Base-by-base conservation (phyloP, 2,113 vertebrate genomes). In the Toxotes chatareus region DNA sequence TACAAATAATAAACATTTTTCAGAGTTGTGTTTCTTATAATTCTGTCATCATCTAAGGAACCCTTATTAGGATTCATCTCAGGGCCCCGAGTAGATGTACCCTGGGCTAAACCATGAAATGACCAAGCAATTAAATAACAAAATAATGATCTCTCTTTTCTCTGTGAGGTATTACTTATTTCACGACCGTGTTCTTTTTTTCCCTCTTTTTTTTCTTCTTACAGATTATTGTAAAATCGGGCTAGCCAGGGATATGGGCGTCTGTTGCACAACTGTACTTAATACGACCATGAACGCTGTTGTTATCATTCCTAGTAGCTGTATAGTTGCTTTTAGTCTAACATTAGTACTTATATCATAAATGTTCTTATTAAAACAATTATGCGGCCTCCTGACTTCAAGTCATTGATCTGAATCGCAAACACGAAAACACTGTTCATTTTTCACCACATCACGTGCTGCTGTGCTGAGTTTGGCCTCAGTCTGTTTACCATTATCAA, bases 391-490 rank as follows among this genome's bases (percentile, higher is more conserved):
- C 5, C 36, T 61, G 73, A 65, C 38, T 76, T 23, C 31, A 49
- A 0, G 69, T 42, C 61, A 40, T 49, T 36, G 65, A 27, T 51
- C 46, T 23, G 14, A 55, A 19, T 49, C 49, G 3, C 9, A 71
- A 78, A 66, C 61, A 59, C 27, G 81, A 70, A 27, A 27, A 27
- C 27, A 27, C 27, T 42, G 71, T 55, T 57, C 9, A 32, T 62
- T 76, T 79, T 59, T 40, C 56, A 47, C 61, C 65, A 40, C 60
- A 73, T 86, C 80, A 75, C 56, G 61, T 31, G 60, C 38, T 36
- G 80, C 69, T 27, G n/a, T 19, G 70, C 17, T 32, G 38, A 16
- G 51, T 47, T 36, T 59, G 57, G 17, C 38, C 17, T 59, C 71
- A 66, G 64, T 4, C 63, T 62, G 79, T 51, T 73, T 73, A 31